Conservation (phyloP, 2,797 vertebrate species). For the Chelon auratus region DNA sequence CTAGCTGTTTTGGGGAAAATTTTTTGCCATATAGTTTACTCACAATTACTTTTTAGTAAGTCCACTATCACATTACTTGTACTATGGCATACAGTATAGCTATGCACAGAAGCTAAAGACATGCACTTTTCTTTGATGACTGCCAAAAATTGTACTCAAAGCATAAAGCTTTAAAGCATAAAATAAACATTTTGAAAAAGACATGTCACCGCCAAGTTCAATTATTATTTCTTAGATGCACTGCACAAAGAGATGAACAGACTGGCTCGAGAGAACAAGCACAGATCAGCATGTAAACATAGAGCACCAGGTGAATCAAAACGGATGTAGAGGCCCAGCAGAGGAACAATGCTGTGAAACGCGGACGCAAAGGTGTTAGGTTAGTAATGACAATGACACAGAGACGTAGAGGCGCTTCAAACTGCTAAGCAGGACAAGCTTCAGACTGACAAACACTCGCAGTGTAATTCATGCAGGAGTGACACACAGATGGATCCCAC, state of each 20-base stretch:
- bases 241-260: not conserved
- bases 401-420: constrained; percentile 19
- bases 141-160: constrained; percentile 10
- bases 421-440: constrained; percentile 30
- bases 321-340: not conserved
- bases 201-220: not conserved
- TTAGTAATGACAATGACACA: constrained; percentile 19
- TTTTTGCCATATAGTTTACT: not conserved
- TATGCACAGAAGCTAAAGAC: constrained; percentile 24
- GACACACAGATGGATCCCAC: constrained; percentile 46
- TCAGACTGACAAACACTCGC: constrained; percentile 32
- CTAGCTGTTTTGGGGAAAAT: not conserved
- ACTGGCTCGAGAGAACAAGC: not conserved
- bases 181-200: too few species aligned
- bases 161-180: not conserved
- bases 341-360: not conserved
- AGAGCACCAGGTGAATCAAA: constrained; percentile 1
- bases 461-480: constrained; percentile 50
- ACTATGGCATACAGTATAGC: not conserved
- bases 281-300: constrained; percentile 17
- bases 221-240: not conserved
- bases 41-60: not conserved
- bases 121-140: constrained; percentile 21
- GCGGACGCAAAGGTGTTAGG: constrained; percentile 16
- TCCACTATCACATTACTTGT: not conserved